A percentile compares a stretch with the other conserved stretches of the same genome.
These are phyloP conservation scores for Pardosa pseudoannulata DNA, from an alignment of 2,888 invertebrate genomes.

Conservation along the genomic window DNA sequence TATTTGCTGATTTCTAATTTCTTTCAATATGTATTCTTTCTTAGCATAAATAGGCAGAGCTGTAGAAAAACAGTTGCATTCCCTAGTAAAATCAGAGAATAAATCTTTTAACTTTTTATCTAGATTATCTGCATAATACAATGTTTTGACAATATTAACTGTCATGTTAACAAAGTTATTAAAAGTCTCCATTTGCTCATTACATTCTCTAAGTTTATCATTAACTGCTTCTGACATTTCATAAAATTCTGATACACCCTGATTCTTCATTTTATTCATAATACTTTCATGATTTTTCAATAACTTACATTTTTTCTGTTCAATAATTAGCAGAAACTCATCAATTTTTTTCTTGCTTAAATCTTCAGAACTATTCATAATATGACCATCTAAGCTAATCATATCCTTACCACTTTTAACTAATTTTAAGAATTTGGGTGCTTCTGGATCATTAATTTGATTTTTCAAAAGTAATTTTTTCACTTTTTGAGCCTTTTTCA, in stretches of 20 bases:
- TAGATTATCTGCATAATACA: constrained; percentile 13
- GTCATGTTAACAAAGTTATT: constrained; percentile 27
- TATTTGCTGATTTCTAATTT: constrained; percentile 75
- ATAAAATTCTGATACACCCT: neutral
- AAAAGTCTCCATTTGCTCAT: constrained; percentile 58
- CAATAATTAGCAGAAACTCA: constrained; percentile 41
- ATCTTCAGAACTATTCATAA: neutral
- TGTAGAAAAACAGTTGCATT: constrained; percentile 43
- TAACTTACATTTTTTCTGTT: constrained; percentile 32
- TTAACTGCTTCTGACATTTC: constrained; percentile 17
- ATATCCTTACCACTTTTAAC: constrained; percentile 37
- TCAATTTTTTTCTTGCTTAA: constrained; percentile 44
- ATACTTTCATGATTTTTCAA: constrained; percentile 33
- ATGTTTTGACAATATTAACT: constrained; percentile 11
- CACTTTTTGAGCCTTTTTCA: constrained; percentile 60
- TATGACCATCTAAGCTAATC: neutral
- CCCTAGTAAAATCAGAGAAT: constrained; percentile 48
- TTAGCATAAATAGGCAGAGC: constrained; percentile 68
- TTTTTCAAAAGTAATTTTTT: constrained; percentile 44
- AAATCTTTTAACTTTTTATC: constrained; percentile 15
- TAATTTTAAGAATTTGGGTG: constrained; percentile 60
- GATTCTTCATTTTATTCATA: neutral
- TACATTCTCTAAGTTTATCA: constrained; percentile 41
- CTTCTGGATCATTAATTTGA: constrained; percentile 16
- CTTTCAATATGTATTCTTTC: constrained; percentile 48